Percentiles rank a stretch among this genome's conserved stretches.
Evolutionary conservation across 2,113 vertebrate species (phyloP).

Genomic region (Garra rufa): DNA sequence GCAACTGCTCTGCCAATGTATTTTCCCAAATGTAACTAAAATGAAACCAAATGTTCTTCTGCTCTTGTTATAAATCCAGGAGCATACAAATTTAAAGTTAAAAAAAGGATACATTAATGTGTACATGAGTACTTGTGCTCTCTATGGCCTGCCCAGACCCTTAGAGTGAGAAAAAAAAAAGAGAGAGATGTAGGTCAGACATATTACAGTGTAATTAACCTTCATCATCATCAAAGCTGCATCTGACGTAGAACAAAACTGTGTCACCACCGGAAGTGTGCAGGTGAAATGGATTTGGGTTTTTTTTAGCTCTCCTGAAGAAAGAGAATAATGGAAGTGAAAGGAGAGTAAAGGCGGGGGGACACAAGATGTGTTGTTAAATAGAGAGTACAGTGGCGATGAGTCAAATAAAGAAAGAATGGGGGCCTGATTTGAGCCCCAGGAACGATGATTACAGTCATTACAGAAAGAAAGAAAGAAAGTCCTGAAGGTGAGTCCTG

Average conservation of each 20-base stretch:
- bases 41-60: background rate
- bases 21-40: constrained; percentile 20
- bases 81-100: background rate
- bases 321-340: background rate
- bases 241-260: constrained; percentile 23
- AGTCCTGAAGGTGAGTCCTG: no score
- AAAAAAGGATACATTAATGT: background rate
- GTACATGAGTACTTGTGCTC: background rate
- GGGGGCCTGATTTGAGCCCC: constrained; percentile 34
- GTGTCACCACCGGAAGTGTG: constrained; percentile 2
- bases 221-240: constrained; percentile 44
- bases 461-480: background rate
- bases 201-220: constrained; percentile 44
- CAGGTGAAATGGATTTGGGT: constrained; percentile 15
- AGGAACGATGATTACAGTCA: constrained; percentile 3
- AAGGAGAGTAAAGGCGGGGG: background rate
- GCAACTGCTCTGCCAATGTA: background rate
- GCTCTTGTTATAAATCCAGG: background rate
- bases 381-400: constrained; percentile 37
- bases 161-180: constrained; percentile 39
- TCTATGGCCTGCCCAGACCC: background rate
- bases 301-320: constrained; percentile 18
- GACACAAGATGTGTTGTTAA: background rate
- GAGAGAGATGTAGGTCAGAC: constrained; percentile 52
- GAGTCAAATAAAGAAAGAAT: constrained; percentile 37